Percentiles rank a stretch among this genome's conserved stretches.
Conservation (phyloP, 2,888 invertebrate genomes). For the Sarcophaga variegata region DNA sequence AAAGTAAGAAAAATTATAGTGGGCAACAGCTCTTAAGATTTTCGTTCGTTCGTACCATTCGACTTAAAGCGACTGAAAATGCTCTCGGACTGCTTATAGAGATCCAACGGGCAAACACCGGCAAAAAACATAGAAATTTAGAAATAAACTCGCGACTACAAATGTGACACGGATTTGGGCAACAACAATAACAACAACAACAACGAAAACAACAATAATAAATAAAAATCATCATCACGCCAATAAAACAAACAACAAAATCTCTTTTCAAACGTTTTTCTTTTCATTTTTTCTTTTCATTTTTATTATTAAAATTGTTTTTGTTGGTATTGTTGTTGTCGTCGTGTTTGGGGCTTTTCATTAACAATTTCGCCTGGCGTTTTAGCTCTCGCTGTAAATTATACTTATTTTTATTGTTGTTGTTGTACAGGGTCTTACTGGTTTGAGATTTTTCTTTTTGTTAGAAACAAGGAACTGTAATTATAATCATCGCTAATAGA, state of each 20-base stretch:
- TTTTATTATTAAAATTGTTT: conserved; percentile 10
- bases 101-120: conserved; percentile 56
- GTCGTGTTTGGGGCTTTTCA: conserved; percentile 34
- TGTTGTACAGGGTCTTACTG: background rate
- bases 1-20: conserved; percentile 12
- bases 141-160: conserved; percentile 60
- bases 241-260: conserved; percentile 44
- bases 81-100: conserved; percentile 56
- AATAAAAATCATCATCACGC: conserved; percentile 43
- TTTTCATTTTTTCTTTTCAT: background rate
- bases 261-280: conserved; percentile 47
- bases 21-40: conserved; percentile 40
- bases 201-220: conserved; percentile 32
- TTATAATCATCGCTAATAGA: no score
- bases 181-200: conserved; percentile 36
- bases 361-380: conserved; percentile 44
- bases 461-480: no score
- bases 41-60: conserved; percentile 68
- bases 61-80: conserved; percentile 67
- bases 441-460: no score
- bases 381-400: background rate
- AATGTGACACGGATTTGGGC: conserved; percentile 67
- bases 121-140: conserved; percentile 54
- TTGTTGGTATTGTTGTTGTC: conserved; percentile 25
- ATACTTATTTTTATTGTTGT: background rate